These are phyloP conservation scores for Bedellia somnulentella DNA, from an alignment of 2,888 invertebrate species.

Conservation along the genomic window DNA sequence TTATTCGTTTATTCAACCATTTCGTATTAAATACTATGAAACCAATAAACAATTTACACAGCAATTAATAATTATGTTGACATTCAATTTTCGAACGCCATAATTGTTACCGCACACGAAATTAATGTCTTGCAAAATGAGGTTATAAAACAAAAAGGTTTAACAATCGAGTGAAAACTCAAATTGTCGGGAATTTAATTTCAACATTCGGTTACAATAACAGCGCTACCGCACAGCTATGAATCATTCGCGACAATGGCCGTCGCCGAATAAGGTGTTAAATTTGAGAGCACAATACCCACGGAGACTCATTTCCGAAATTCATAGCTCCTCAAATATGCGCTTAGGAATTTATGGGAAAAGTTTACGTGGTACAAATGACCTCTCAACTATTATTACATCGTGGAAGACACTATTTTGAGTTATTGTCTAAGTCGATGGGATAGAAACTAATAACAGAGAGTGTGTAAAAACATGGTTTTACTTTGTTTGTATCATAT, in stretches of 20 bases:
- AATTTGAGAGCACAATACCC: slow-evolving; percentile 32
- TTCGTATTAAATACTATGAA: too few relatives aligned
- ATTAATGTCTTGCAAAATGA: slow-evolving; percentile 4
- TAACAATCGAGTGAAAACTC: slow-evolving; percentile 18
- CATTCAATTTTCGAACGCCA: too few relatives aligned
- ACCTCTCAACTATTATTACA: too few relatives aligned
- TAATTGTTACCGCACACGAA: too few relatives aligned
- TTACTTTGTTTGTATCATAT: too few relatives aligned
- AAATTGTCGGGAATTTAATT: slow-evolving; percentile 32
- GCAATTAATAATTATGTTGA: too few relatives aligned
- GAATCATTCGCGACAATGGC: slow-evolving; percentile 44
- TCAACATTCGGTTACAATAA: slow-evolving; percentile 45
- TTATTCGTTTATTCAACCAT: too few relatives aligned
- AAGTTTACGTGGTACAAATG: slow-evolving; percentile 49
- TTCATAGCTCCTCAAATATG: slow-evolving; percentile 24
- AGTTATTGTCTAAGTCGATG: too few relatives aligned
- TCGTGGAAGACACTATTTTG: too few relatives aligned
- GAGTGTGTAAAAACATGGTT: too few relatives aligned
- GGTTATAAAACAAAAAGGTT: slow-evolving; percentile 14
- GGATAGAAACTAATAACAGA: too few relatives aligned
- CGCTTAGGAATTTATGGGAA: slow-evolving; percentile 33
- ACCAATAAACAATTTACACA: too few relatives aligned
- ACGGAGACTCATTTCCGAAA: slow-evolving; percentile 20
- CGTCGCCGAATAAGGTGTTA: slow-evolving; percentile 35
- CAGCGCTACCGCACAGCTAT: slow-evolving; percentile 24